Conservation (phyloP, 2,888 invertebrate species). For the Notodonta ziczac region DNA sequence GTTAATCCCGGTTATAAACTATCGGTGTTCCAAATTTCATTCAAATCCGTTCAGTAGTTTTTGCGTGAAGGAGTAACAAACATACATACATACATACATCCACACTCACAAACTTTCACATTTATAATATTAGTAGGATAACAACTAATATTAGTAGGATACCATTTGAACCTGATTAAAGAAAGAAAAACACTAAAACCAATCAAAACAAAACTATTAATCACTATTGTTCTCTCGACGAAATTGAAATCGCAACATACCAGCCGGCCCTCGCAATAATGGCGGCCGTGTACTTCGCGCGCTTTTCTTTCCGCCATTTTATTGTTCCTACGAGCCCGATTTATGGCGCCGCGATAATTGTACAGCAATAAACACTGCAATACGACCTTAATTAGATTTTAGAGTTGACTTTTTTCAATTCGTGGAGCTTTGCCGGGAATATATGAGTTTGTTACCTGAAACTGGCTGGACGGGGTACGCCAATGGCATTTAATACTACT, state of each 20-base stretch:
- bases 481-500: too few species aligned
- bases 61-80: too few species aligned
- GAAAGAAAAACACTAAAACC: not conserved
- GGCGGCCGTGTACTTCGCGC: conserved; percentile 47
- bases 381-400: conserved; percentile 60
- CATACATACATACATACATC: too few species aligned
- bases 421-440: conserved; percentile 8
- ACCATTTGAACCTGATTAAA: too few species aligned
- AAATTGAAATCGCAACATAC: conserved; percentile 30
- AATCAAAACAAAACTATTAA: conserved; percentile 15
- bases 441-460: too few species aligned
- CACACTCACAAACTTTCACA: too few species aligned
- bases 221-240: conserved; percentile 25
- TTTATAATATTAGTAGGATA: too few species aligned
- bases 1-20: too few species aligned
- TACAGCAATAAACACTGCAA: conserved; percentile 64
- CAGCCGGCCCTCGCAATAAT: conserved; percentile 33
- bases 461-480: too few species aligned
- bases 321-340: conserved; percentile 67
- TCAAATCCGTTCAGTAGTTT: too few species aligned
- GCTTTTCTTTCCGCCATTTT: conserved; percentile 57
- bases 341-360: conserved; percentile 60
- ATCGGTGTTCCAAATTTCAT: too few species aligned
- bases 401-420: conserved; percentile 47
- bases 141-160: too few species aligned